These are phyloP conservation scores for Cervus canadensis DNA, from an alignment of 2,113 vertebrate genomes.

Conservation along the genomic window DNA sequence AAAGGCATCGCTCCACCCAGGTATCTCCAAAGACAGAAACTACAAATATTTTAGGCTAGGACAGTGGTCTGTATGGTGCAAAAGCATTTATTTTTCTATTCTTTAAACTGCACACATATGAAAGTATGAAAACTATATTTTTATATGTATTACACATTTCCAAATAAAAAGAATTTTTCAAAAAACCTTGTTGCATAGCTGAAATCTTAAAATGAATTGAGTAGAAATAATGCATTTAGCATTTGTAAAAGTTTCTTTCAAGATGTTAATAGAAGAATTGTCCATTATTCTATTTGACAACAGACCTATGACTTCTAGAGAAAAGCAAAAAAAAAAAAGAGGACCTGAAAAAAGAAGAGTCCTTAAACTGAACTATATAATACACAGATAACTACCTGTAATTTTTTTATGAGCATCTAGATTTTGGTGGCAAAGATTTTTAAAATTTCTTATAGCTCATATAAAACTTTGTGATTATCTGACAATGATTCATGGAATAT, in stretches of 20 bases:
- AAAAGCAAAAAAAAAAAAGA: neutral
- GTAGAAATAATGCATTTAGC: neutral
- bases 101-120: neutral
- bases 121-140: neutral
- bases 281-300: neutral
- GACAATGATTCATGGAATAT: slow-evolving; percentile 81
- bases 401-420: slow-evolving; percentile 67
- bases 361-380: neutral
- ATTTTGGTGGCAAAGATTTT: slow-evolving; percentile 72
- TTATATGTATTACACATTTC: neutral
- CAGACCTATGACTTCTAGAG: neutral
- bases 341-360: neutral
- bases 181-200: neutral
- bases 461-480: slow-evolving; percentile 53
- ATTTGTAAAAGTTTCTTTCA: slow-evolving; percentile 23
- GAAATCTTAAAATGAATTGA: slow-evolving; percentile 1
- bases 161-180: neutral
- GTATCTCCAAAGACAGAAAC: neutral
- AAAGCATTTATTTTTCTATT: neutral
- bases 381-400: slow-evolving; percentile 54
- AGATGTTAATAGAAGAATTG: neutral
- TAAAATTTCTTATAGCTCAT: slow-evolving; percentile 67
- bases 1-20: neutral
- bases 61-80: too few relatives aligned
- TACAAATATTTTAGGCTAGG: neutral